A percentile compares a stretch with the other conserved stretches of the same genome.
These are phyloP conservation scores for Acrocephalus scirpaceus DNA, from an alignment of 2,797 vertebrate genomes.

Conservation along the genomic window DNA sequence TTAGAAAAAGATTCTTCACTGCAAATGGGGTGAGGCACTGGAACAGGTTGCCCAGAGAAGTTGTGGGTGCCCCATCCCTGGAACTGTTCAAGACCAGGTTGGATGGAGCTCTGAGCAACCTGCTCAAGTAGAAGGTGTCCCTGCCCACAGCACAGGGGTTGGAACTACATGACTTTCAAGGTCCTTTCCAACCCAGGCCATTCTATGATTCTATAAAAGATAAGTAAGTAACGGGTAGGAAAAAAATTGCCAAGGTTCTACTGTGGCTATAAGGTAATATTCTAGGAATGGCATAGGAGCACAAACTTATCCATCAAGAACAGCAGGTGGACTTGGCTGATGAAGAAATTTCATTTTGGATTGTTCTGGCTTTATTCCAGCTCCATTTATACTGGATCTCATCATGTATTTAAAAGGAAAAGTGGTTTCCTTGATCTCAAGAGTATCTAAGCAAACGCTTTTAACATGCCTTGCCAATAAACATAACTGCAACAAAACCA, in stretches of 20 bases:
- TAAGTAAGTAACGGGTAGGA: neutral
- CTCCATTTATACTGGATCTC: neutral
- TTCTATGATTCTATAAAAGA: neutral
- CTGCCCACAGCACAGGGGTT: fast-evolving
- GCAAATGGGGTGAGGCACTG: neutral
- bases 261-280: neutral
- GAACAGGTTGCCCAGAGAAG: neutral
- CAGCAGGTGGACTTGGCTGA: neutral
- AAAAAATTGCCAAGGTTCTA: neutral
- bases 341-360: neutral
- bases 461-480: conserved; percentile 9
- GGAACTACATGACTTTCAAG: neutral
- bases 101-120: neutral
- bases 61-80: neutral
- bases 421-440: neutral
- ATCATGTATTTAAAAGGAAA: neutral
- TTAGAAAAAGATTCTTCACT: neutral
- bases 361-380: neutral
- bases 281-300: neutral
- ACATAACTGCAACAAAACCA: neutral
- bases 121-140: neutral
- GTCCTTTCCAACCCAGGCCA: neutral
- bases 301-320: neutral
- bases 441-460: neutral
- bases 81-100: neutral